A percentile compares a stretch with the other conserved stretches of the same genome.
Evolutionary conservation across 2,888 invertebrate species (phyloP).

Genomic region (Ptychoptera contaminata): DNA sequence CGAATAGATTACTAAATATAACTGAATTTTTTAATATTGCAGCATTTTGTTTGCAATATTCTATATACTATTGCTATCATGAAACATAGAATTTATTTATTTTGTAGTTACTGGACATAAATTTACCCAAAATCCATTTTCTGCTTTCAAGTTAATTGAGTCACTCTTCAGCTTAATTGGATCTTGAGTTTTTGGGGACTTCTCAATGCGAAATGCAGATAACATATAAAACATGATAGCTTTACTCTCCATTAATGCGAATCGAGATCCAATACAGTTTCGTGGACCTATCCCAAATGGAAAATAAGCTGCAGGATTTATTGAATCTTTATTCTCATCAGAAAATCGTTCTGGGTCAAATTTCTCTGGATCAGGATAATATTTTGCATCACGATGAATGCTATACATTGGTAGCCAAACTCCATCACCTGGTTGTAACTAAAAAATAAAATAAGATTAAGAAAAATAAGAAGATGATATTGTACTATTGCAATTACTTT

Average conservation of each 20-base stretch:
- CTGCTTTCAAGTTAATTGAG: background rate
- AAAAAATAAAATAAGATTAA: too few relatives aligned
- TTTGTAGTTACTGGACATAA: too few relatives aligned
- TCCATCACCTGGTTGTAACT: background rate
- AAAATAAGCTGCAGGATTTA: background rate
- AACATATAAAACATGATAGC: background rate
- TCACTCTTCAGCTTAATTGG: background rate
- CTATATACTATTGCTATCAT: too few relatives aligned
- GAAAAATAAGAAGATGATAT: too few relatives aligned
- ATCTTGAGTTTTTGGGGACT: background rate
- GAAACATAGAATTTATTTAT: too few relatives aligned
- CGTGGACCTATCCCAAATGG: constrained; percentile 29
- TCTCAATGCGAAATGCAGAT: background rate
- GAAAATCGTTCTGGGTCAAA: background rate
- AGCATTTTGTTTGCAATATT: too few relatives aligned
- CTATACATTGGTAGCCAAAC: background rate
- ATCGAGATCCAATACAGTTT: constrained; percentile 4
- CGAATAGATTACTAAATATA: too few relatives aligned
- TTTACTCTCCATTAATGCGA: background rate
- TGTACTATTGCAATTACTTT: background rate
- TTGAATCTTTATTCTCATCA: background rate
- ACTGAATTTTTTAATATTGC: too few relatives aligned
- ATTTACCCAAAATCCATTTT: background rate
- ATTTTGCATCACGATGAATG: background rate
- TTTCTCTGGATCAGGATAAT: constrained; percentile 27